Base-by-base conservation (phyloP, 2,113 vertebrate genomes). In the Anguilla rostrata region DNA sequence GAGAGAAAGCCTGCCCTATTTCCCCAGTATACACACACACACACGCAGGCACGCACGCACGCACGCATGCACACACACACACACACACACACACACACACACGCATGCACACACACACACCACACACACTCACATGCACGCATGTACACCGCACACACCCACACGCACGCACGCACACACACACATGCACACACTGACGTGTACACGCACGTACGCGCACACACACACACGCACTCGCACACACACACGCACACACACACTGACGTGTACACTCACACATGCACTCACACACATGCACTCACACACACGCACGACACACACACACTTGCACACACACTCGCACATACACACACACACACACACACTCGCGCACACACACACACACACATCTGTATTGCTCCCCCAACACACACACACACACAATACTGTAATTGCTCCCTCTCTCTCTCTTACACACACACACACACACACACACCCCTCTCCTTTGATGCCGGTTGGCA, bases 251-350 rank as follows among this genome's bases (percentile, higher is more conserved):
- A 60, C 46, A 39, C 83, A 80, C 86, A 46, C 79, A 29, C 63
- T 79, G 49, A 63, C 86, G 84, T 75, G 39, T 39, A 34, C 84
- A 83, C 81, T 82, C 41, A 83, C 79, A 85, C 86, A 82, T n/a
- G 80, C 57, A 80, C 53, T 49, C 86, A 79, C 57, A 87, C 81
- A 34, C 43, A 43, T 43, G 7, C 49, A 53, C 49, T 11, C 49
- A 53, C 49, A 53, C 49, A 53, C 49, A 53, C 12, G 12, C 49
- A 53, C 41, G 66, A n/a, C 84, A 83, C 81, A 83, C 41, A 83
- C 79, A 86, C 86, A 82, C 22, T 75, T 49, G 78, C 20, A 53
- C 78, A 14, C 49, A 53, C 49, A 53, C 12, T 8, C 49, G 12
- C 11, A 53, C 49, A 14, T 0, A 14, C 11, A 14, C 49, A 53